These are phyloP conservation scores for Heterocephalus glaber DNA, from an alignment of 2,113 vertebrate genomes.

Conservation along the genomic window DNA sequence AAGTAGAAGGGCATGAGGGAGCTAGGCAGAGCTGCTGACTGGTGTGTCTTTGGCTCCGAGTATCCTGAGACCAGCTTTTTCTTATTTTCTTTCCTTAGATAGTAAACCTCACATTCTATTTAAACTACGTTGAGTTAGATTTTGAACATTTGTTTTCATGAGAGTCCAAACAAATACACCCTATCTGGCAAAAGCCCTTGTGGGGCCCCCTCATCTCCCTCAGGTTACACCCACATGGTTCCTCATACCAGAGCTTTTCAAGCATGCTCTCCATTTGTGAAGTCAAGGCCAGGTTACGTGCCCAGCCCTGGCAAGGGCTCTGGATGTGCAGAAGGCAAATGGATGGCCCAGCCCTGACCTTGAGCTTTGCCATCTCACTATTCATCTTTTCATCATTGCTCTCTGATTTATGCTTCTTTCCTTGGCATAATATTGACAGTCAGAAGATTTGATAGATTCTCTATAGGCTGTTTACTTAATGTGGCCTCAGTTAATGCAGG, in stretches of 20 bases:
- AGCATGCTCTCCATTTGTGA: background rate
- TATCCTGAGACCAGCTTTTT: background rate
- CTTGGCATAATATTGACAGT: conserved; percentile 51
- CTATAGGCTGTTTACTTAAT: conserved; percentile 42
- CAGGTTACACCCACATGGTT: background rate
- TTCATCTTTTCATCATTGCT: background rate
- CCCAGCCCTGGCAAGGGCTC: background rate
- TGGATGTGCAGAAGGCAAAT: background rate
- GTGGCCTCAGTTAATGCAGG: background rate
- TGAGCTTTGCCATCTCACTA: background rate
- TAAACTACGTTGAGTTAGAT: background rate
- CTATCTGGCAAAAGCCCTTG: background rate
- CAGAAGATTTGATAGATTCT: conserved; percentile 24
- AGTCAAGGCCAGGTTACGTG: background rate
- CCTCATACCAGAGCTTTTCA: background rate
- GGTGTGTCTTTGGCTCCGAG: background rate
- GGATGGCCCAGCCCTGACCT: background rate
- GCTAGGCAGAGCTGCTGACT: background rate
- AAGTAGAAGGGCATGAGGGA: background rate
- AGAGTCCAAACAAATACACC: background rate
- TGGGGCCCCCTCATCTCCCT: background rate
- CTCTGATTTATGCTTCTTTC: conserved; percentile 36
- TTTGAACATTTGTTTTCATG: background rate
- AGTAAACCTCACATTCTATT: background rate
- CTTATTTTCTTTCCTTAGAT: background rate